Base-by-base conservation (phyloP, 2,113 vertebrate species). In the Chinchilla lanigera region DNA sequence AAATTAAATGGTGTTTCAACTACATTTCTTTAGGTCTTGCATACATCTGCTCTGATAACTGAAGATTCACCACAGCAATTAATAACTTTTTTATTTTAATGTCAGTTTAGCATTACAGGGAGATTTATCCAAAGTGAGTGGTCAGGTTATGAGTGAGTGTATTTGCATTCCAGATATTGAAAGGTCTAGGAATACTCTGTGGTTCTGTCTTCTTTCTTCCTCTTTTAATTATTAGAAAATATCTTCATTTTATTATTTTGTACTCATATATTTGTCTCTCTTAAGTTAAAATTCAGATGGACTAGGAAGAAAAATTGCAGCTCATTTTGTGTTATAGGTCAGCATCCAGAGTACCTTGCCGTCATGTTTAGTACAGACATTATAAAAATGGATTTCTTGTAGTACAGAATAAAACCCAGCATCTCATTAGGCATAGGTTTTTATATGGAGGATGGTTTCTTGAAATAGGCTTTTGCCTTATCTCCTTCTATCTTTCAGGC, bases 321-420 rank as follows among this genome's bases (percentile, higher is more conserved):
- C 14, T 95, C 96, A 86, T 96, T 98, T 96, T 89, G 44, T 97
- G 81, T 90, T 96, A 60, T 90, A 93, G 93, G 35, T 97, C 89
- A 96, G 63, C 98, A 98, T 98, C 87, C 87, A 96, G 93, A 89
- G 82, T 0, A 84, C 95, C 97, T 98, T 97, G 93, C 84, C 98
- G 89, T 96, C 97, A 97, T 58, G 98, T 97, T 98, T 92, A 91
- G 82, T 97, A 97, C 97, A 96, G 80, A 92, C n/a, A 81, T 94
- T 94, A 93, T 95, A 95, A 96, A 92, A 96, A 97, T 93, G 97
- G 95, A 96, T 97, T 98, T 97, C 96, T 97, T 97, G 71, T 96
- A 86, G 95, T 98, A 97, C 94, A 95, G 97, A 98, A 97, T 97
- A 97, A 98, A 97, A 97, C 52, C 90, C 95, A 97, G 88, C 97